Conservation (phyloP, 2,797 vertebrate species). For the Amniataba percoides region DNA sequence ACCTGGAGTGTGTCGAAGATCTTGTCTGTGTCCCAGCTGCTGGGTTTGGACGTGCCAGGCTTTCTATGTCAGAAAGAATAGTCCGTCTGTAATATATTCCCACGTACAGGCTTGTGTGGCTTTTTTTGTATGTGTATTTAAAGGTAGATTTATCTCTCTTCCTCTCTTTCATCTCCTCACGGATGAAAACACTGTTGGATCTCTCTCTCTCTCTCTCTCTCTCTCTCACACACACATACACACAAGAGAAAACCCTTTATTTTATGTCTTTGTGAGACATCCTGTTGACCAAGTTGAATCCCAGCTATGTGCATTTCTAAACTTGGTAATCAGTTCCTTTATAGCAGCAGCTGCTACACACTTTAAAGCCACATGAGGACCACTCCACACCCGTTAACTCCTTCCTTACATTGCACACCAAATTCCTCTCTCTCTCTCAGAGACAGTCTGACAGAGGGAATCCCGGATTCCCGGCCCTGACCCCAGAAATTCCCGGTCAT, state of each 20-base stretch:
- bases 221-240: slow-evolving; percentile 1
- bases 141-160: slow-evolving; percentile 19
- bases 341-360: slow-evolving; percentile 73
- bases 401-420: slow-evolving; percentile 64
- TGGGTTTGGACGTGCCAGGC: slow-evolving; percentile 6
- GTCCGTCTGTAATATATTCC: not conserved
- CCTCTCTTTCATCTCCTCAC: slow-evolving; percentile 30
- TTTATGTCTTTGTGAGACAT: slow-evolving; percentile 53
- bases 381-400: slow-evolving; percentile 62
- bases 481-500: slow-evolving; percentile 73
- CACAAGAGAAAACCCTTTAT: slow-evolving; percentile 1
- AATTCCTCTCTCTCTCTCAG: slow-evolving; percentile 58
- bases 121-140: slow-evolving; percentile 7
- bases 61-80: slow-evolving; percentile 9
- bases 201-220: not conserved
- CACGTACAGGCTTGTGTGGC: not conserved
- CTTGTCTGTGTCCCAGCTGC: not conserved
- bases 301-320: slow-evolving; percentile 69
- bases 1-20: slow-evolving; percentile 11
- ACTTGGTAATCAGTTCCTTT: slow-evolving; percentile 64
- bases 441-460: slow-evolving; percentile 69
- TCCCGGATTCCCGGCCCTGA: slow-evolving; percentile 71
- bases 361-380: slow-evolving; percentile 60
- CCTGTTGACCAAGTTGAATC: slow-evolving; percentile 63
- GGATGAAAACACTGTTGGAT: slow-evolving; percentile 9